Base-by-base conservation (phyloP, 2,888 invertebrate species). In the Cephus pygmeus region DNA sequence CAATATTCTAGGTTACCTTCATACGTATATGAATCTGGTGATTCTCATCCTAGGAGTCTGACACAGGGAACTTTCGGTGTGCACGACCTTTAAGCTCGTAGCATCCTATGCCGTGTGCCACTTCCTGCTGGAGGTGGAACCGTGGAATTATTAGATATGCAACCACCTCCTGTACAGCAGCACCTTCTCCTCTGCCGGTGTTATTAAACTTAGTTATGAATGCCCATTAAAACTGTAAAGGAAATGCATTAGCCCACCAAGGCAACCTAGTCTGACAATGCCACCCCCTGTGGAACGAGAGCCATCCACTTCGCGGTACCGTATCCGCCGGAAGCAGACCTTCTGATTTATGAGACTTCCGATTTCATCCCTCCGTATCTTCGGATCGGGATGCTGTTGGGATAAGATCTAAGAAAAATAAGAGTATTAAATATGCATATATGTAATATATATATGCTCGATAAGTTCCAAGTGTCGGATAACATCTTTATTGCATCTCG, bases 161-260 rank as follows among this genome's bases (percentile, higher is more conserved):
- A 88, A 88, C 89, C 88, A 79, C 87, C 86, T 85, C 86, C 40
- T 40, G 40, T 40, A 33, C n/a, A 69, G 69, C 69, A 33, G 69
- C 68, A 85, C 87, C 83, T 83, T 85, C 87, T 87, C 88, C 87
- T 78, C 78, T 86, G 83, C 88, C 85, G 86, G 86, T 86, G 89
- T 90, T 90, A 90, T 90, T 90, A 91, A 90, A 91, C 91, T 90
- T 90, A 88, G 90, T 90, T 90, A 91, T 90, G 90, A 90, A 91
- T 90, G 89, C 88, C 90, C 90, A 91, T 91, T 90, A 91, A 91
- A 91, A 90, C 90, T 91, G 90, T 91, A 90, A 90, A 91, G 91
- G 90, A 91, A 91, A 90, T 90, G 91, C 91, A 91, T 91, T 91
- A 91, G 90, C 87, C 85, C 85, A 85, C 88, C 86, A 86, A 84